Base-by-base conservation (phyloP, 2,888 invertebrate species). In the Hoplodrina blanda region DNA sequence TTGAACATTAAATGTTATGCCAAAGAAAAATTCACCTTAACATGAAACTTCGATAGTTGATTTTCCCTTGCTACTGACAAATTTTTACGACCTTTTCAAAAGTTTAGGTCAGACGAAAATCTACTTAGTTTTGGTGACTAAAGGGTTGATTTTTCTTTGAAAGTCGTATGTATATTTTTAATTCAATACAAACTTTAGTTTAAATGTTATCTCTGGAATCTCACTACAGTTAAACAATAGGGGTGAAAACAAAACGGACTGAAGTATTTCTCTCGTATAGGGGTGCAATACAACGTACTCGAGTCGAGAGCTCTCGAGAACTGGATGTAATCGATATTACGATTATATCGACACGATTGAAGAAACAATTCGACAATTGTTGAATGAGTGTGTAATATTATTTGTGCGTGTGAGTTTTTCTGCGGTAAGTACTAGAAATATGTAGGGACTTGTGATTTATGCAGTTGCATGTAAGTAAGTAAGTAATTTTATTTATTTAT, bases 251-350 rank as follows among this genome's bases (percentile, higher is more conserved):
- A 83, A 83, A 78, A 73, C 73, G 55, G 41, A 33, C 30, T 59
- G 49, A 64, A 55, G 52, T 73, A 61, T 53, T 77, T 46, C 46
- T 56, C 60, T 56, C 65, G 49, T 46, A 64, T 19, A 78, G 72
- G 68, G 75, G 70, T 76, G 76, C 53, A 63, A 70, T 57, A 61
- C 62, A 64, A 72, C 30, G 57, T 19, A 50, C 50, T 62, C 79
- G 85, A 88, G 64, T 82, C 80, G 78, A 90, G 88, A 81, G 85
- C 80, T 72, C 86, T 85, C 80, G 84, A 82, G 75, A 73, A 71
- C 84, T 82, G 72, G 84, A 72, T 90, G 93, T 90, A 93, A 94
- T 93, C 90, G 93, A 94, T 94, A 94, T 91, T 89, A 90, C 88
- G 90, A 87, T 87, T 89, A 77, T 70, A 79, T 78, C 84, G 76